Conservation (phyloP, 2,113 vertebrate genomes). For the Megatriorchis doriae region DNA sequence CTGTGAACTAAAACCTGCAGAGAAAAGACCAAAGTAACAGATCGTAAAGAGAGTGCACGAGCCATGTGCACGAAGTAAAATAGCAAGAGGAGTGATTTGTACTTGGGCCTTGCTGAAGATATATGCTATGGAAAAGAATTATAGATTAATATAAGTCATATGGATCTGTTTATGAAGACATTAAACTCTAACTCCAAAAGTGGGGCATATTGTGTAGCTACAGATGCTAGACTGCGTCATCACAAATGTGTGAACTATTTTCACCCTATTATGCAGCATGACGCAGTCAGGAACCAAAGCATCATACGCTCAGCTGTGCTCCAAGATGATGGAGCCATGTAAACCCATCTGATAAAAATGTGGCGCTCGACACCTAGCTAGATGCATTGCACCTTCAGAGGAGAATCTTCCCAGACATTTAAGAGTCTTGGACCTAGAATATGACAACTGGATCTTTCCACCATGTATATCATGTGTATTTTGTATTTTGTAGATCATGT, state of each 20-base stretch:
- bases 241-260: not conserved
- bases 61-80: not conserved
- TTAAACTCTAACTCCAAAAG: not conserved
- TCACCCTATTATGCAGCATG: not conserved
- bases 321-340: not conserved
- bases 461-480: rapidly evolving
- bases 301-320: not conserved
- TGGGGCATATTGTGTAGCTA: not conserved
- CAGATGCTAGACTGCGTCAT: not conserved
- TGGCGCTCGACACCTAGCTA: not conserved
- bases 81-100: not conserved
- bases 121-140: not conserved
- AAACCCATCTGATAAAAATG: not conserved
- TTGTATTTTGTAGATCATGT: not conserved
- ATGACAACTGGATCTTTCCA: not conserved
- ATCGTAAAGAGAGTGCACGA: not conserved
- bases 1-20: not conserved
- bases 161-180: not conserved
- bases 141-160: not conserved
- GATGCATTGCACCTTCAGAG: not conserved
- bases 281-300: not conserved
- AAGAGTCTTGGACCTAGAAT: not conserved
- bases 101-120: not conserved
- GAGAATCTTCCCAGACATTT: not conserved
- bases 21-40: not conserved